Evolutionary conservation across 2,113 vertebrate species (phyloP).

Genomic region (Archilochus colubris): DNA sequence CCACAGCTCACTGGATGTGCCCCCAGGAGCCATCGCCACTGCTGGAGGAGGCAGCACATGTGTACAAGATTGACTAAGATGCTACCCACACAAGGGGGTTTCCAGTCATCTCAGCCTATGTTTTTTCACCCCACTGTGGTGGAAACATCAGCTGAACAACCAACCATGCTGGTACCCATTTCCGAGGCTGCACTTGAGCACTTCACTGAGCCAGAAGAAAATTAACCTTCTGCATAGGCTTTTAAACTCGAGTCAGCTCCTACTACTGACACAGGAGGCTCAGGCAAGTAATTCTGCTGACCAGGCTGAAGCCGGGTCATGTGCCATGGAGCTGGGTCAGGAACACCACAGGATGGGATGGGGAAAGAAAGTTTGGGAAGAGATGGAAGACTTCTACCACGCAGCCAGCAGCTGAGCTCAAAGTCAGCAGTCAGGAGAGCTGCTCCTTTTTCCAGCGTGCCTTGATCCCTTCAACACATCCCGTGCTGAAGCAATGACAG

Average conservation of each 20-base stretch:
- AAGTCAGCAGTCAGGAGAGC: background rate
- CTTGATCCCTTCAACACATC: background rate
- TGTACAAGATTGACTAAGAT: background rate
- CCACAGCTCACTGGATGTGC: background rate
- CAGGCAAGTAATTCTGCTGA: background rate
- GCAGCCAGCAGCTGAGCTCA: background rate
- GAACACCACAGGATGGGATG: background rate
- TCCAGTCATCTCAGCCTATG: background rate
- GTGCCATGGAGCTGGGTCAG: background rate
- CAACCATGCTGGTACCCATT: background rate
- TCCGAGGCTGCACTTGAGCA: background rate
- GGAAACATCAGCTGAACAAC: background rate
- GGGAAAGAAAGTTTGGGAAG: background rate
- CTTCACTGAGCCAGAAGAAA: background rate
- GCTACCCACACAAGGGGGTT: background rate
- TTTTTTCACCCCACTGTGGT: background rate
- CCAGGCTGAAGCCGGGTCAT: background rate
- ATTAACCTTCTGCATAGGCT: background rate
- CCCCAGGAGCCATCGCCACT: background rate
- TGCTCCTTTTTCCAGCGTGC: background rate
- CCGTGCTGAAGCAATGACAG: background rate
- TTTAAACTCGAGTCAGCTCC: background rate
- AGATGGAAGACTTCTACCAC: background rate
- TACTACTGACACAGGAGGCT: background rate
- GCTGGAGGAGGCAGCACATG: fast-evolving